Percentiles rank a stretch among this genome's conserved stretches.
phyloP scores from a whole-genome alignment of 1,140 invertebrate genomes.

The Brachionus plicatilis region DNA sequence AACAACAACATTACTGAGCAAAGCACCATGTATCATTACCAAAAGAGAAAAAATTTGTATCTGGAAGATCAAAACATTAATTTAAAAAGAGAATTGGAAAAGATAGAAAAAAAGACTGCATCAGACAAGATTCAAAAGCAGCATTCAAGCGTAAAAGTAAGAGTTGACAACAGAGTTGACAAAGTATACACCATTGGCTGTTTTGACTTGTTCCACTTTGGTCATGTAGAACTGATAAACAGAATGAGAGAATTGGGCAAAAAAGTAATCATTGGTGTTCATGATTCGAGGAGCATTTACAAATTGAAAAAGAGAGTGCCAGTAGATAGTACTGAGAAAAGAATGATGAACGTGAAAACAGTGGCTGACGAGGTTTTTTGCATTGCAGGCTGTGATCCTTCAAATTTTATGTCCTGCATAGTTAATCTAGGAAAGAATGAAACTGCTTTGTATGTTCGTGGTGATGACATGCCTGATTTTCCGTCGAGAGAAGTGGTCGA shows the following conservation, averaged over 20 bases:
- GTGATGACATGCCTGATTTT: slow-evolving; percentile 52
- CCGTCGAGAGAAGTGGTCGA: slow-evolving; percentile 48
- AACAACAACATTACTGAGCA: slow-evolving; percentile 19
- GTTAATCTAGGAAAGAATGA: slow-evolving; percentile 42
- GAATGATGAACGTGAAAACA: slow-evolving; percentile 51
- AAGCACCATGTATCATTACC: not conserved
- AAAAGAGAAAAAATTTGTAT: slow-evolving; percentile 5
- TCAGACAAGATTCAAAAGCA: not conserved
- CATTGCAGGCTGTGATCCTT: slow-evolving; percentile 49
- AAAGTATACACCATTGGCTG: slow-evolving; percentile 51
- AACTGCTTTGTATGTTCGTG: slow-evolving; percentile 47
- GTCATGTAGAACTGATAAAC: slow-evolving; percentile 46
- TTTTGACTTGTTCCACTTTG: slow-evolving; percentile 51
- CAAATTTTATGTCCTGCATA: slow-evolving; percentile 47
- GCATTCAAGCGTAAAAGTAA: not conserved
- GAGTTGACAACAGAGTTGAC: slow-evolving; percentile 43
- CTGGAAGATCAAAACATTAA: not conserved
- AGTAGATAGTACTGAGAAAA: slow-evolving; percentile 48
- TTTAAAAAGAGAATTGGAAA: not conserved
- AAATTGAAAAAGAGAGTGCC: slow-evolving; percentile 49
- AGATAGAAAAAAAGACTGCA: not conserved
- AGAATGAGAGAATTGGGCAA: slow-evolving; percentile 47
- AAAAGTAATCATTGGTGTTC: slow-evolving; percentile 44
- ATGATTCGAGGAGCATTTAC: slow-evolving; percentile 44
- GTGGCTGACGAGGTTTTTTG: slow-evolving; percentile 51